Evolutionary conservation across 2,797 vertebrate genomes (phyloP).

Genomic region (Hippocampus kuda): DNA sequence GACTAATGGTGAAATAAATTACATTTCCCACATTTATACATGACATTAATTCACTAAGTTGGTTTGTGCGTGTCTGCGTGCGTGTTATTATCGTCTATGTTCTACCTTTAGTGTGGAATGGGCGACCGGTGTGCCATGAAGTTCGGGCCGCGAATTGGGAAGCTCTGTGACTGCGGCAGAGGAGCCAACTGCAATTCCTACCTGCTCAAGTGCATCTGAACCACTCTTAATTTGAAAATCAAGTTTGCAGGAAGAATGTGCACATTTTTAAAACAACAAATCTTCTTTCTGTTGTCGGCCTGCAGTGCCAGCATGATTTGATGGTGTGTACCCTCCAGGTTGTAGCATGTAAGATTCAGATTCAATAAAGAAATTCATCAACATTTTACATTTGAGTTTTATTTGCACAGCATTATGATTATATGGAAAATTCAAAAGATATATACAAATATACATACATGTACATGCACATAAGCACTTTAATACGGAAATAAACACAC

Average conservation of each 20-base stretch:
- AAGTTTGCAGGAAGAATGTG: neutral
- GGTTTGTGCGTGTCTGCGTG: neutral
- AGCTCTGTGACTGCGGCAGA: slow-evolving; percentile 69
- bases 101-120: slow-evolving; percentile 58
- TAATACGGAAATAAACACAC: too few species aligned
- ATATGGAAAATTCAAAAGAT: too few species aligned
- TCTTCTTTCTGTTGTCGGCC: neutral
- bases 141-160: slow-evolving; percentile 69
- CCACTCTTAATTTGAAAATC: neutral
- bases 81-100: neutral
- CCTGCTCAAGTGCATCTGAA: slow-evolving; percentile 73
- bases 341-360: slow-evolving; percentile 23
- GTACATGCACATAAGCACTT: too few species aligned
- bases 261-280: neutral
- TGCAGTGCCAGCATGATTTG: neutral
- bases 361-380: slow-evolving; percentile 38
- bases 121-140: slow-evolving; percentile 69
- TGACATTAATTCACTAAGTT: too few species aligned
- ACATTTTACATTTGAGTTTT: neutral
- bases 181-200: slow-evolving; percentile 72
- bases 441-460: too few species aligned
- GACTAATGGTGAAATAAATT: neutral
- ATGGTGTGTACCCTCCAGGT: too few species aligned
- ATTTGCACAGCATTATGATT: too few species aligned
- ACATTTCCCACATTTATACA: neutral